Evolutionary conservation across 2,888 invertebrate genomes (phyloP).

Genomic region (Drosophila bunnanda): DNA sequence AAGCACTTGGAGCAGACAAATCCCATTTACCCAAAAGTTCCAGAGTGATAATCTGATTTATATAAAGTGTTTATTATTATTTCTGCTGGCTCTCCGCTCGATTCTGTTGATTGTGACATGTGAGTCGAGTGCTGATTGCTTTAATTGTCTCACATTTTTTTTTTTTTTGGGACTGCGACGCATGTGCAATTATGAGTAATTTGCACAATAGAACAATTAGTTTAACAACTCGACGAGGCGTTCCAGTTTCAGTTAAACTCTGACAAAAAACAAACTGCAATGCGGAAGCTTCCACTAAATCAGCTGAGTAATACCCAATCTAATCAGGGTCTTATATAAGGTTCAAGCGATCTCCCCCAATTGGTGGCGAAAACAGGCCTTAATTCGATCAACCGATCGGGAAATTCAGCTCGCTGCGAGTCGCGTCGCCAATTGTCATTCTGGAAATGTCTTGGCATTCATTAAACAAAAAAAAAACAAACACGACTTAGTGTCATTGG

Average conservation of each 20-base stretch:
- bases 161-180: conserved; percentile 16
- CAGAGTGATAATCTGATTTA: conserved; percentile 35
- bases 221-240: conserved; percentile 13
- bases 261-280: not conserved
- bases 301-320: conserved; percentile 10
- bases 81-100: too few relatives aligned
- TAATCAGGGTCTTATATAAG: conserved; percentile 7
- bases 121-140: conserved; percentile 60
- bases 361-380: conserved; percentile 15
- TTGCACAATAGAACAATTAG: conserved; percentile 53
- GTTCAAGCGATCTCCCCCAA: not conserved
- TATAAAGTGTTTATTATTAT: conserved; percentile 37
- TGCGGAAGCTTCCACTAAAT: conserved; percentile 20
- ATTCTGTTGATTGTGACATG: conserved; percentile 36
- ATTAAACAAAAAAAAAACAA: not conserved
- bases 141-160: conserved; percentile 49
- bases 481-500: conserved; percentile 14
- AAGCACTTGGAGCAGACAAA: not conserved
- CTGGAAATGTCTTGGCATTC: conserved; percentile 26
- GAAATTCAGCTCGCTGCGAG: conserved; percentile 1
- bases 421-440: conserved; percentile 11
- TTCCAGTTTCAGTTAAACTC: conserved; percentile 8
- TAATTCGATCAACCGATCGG: conserved; percentile 37
- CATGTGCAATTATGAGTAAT: conserved; percentile 36
- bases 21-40: not conserved